Evolutionary conservation across 2,888 invertebrate species (phyloP), one percentile per base, ranked within the genome.

Genomic region (Torymus texanus): DNA sequence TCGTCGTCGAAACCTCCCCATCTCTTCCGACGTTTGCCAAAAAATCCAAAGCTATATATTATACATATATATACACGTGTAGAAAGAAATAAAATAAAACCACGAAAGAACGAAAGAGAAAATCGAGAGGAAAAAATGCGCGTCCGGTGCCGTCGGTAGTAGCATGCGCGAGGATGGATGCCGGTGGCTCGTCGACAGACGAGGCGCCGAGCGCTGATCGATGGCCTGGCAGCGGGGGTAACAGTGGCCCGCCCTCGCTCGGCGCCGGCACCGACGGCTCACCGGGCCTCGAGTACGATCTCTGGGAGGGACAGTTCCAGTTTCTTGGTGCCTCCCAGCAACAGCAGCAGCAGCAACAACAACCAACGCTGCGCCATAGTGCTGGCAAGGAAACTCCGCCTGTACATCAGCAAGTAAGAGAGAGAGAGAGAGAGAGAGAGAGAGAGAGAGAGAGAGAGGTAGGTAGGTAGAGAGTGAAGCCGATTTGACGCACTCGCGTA

Each of bases 241-340:
- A 56, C 16, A 82, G 82, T 82, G 68, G 81, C 14, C 76, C 76
- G 55, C 55, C 70, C 18, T 63, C 68, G 18, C 59, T 67, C 65
- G 18, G 18, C 58, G 67, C 61, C 56, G 24, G 56, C 18, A 75
- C 16, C 63, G 75, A 74, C 73, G 65, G 86, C 83, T 91, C 82
- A 92, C 91, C 94, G 86, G 95, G 95, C 87, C 92, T 96, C 90
- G 95, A 95, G 90, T 95, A 95, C 90, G 96, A 96, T 88, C 94
- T 96, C 94, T 96, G 96, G 96, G 95, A 96, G 89, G 96, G 96
- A 79, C 96, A 96, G 91, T 96, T 96, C 87, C 95, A 96, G 91
- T 95, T 96, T 90, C 93, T 95, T 85, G 95, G 95, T 62, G 74
- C 50, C 14, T 41, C 29, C 16, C 11, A 5, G 50, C 41, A 41